Conservation (phyloP, 2,888 invertebrate species). For the Drosophila borealis region DNA sequence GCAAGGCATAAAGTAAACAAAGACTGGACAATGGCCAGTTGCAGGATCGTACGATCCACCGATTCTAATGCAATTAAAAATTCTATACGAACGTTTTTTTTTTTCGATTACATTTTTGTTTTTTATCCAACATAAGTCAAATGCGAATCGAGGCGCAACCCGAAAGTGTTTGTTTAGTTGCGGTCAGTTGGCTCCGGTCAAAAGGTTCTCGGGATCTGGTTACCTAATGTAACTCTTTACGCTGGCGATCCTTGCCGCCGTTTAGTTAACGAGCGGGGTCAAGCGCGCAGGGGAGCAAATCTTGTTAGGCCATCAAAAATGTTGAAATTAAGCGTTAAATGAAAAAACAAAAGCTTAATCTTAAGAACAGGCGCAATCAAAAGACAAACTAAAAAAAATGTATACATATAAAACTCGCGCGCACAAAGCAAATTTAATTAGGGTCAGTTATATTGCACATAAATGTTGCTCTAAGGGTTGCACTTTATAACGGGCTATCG, state of each 20-base stretch:
- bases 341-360: slow-evolving; percentile 78
- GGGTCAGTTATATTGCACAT: slow-evolving; percentile 55
- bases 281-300: slow-evolving; percentile 49
- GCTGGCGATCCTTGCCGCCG: slow-evolving; percentile 54
- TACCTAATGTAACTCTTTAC: slow-evolving; percentile 37
- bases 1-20: slow-evolving; percentile 63
- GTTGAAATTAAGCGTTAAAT: slow-evolving; percentile 79
- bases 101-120: background rate
- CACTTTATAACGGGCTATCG: slow-evolving; percentile 29
- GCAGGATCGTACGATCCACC: slow-evolving; percentile 26
- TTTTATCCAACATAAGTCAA: slow-evolving; percentile 60
- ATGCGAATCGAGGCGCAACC: slow-evolving; percentile 62
- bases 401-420: background rate
- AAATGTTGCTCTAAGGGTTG: slow-evolving; percentile 40
- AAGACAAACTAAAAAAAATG: slow-evolving; percentile 69
- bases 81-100: slow-evolving; percentile 3
- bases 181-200: slow-evolving; percentile 70
- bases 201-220: slow-evolving; percentile 34
- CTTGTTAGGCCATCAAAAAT: slow-evolving; percentile 75
- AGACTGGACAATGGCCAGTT: slow-evolving; percentile 31
- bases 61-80: slow-evolving; percentile 73
- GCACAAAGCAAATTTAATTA: slow-evolving; percentile 75
- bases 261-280: slow-evolving; percentile 48
- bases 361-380: slow-evolving; percentile 68
- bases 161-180: slow-evolving; percentile 74